Percentiles rank a stretch among this genome's conserved stretches.
Evolutionary conservation across 2,113 vertebrate species (phyloP).

Genomic region (Hydrochoerus hydrochaeris): DNA sequence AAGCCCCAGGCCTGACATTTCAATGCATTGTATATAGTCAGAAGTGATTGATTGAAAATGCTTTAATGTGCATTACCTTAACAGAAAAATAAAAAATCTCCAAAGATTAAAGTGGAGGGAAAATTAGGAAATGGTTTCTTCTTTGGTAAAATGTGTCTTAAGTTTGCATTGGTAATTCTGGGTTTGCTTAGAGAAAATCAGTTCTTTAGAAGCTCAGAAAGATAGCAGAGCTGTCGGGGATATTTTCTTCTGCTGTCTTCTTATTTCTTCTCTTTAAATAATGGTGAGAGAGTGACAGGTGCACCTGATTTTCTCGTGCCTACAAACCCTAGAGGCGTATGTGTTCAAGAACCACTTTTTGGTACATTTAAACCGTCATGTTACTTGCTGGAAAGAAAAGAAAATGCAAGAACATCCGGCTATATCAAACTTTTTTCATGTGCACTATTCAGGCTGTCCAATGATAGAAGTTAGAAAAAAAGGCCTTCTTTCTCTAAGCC

Average conservation of each 20-base stretch:
- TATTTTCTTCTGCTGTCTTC: slow-evolving; percentile 9
- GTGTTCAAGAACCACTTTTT: not conserved
- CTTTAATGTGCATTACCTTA: not conserved
- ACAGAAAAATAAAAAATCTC: not conserved
- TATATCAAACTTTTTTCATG: not conserved
- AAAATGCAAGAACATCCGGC: not conserved
- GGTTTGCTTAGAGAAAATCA: not conserved
- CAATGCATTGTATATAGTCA: not conserved
- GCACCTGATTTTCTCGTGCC: slow-evolving; percentile 10
- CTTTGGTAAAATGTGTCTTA: not conserved
- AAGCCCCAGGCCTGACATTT: not conserved
- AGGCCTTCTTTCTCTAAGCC: not conserved
- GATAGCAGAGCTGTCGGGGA: not conserved
- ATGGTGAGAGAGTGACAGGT: slow-evolving; percentile 14
- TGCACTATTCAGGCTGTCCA: not conserved
- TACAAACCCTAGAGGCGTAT: not conserved
- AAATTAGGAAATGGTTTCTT: slow-evolving; percentile 1
- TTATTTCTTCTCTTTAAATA: slow-evolving; percentile 24
- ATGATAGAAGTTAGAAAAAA: not conserved
- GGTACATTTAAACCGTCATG: slow-evolving; percentile 15
- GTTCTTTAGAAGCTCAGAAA: not conserved
- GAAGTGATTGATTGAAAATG: not conserved
- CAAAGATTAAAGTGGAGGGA: not conserved
- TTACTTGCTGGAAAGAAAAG: not conserved
- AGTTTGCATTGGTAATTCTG: not conserved